Evolutionary conservation across 2,888 invertebrate genomes (phyloP).

Genomic region (Lordiphosa andalusiaca): DNA sequence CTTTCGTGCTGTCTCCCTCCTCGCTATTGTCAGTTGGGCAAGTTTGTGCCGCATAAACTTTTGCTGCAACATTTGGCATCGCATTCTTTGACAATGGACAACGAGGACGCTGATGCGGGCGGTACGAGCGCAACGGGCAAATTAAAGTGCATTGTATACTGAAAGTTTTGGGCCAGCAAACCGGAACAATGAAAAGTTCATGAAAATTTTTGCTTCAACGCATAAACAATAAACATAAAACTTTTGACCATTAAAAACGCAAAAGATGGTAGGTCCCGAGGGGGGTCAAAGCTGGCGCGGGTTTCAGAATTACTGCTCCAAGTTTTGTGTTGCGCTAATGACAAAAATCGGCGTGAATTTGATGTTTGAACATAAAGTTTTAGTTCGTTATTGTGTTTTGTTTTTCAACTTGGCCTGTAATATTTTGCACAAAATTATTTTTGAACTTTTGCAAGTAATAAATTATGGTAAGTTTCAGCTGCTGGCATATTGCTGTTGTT

Average conservation of each 20-base stretch:
- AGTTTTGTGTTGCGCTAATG: conserved; percentile 60
- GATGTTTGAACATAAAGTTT: conserved; percentile 55
- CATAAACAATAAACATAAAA: conserved; percentile 76
- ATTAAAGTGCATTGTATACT: conserved; percentile 73
- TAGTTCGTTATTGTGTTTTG: no score
- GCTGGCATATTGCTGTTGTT: no score
- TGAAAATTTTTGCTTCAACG: conserved; percentile 73
- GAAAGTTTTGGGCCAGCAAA: conserved; percentile 66
- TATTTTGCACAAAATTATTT: no score
- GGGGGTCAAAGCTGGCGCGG: conserved; percentile 6
- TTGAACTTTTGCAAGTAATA: no score
- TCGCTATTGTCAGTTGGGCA: conserved; percentile 62
- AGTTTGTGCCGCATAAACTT: conserved; percentile 68
- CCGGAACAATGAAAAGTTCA: conserved; percentile 76
- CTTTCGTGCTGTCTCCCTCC: no score
- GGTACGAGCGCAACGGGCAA: conserved; percentile 28
- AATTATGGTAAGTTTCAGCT: no score
- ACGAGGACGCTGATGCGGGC: not conserved
- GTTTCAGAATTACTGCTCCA: conserved; percentile 16
- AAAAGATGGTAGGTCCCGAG: not conserved
- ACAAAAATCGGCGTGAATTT: conserved; percentile 73
- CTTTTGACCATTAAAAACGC: conserved; percentile 71
- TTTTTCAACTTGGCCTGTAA: no score
- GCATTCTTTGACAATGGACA: conserved; percentile 51
- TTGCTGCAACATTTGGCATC: conserved; percentile 71